Percentiles rank a stretch among this genome's conserved stretches.
phyloP scores from a whole-genome alignment of 2,888 invertebrate genomes.

The Eristalinus aeneus region DNA sequence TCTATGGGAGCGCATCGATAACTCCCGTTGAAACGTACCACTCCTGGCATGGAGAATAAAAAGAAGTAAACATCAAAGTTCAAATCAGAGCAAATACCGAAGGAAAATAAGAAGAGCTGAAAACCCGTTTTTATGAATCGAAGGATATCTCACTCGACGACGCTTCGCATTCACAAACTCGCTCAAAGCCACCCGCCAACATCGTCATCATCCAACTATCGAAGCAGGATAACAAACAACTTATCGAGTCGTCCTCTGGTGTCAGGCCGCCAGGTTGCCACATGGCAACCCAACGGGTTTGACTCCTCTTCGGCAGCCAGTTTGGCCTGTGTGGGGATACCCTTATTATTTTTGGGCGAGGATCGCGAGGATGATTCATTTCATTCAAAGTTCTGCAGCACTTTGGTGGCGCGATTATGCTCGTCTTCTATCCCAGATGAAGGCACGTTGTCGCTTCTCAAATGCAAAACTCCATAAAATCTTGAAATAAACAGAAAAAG shows the following conservation, averaged over 20 bases:
- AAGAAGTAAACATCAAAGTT: too few relatives aligned
- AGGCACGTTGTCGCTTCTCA: slow-evolving; percentile 57
- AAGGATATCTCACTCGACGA: slow-evolving; percentile 53
- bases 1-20: too few relatives aligned
- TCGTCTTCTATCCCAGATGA: slow-evolving; percentile 38
- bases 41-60: too few relatives aligned
- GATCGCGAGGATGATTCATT: background rate
- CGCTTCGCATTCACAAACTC: slow-evolving; percentile 39
- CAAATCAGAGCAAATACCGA: background rate
- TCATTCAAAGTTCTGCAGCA: slow-evolving; percentile 15
- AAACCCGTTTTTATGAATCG: slow-evolving; percentile 16
- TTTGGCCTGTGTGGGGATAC: slow-evolving; percentile 38
- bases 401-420: slow-evolving; percentile 2
- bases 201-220: slow-evolving; percentile 41
- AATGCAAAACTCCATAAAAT: slow-evolving; percentile 64
- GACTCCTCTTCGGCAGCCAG: slow-evolving; percentile 58
- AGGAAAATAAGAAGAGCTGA: background rate
- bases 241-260: slow-evolving; percentile 7
- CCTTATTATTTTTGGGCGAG: slow-evolving; percentile 31
- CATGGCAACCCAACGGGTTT: slow-evolving; percentile 64
- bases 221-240: slow-evolving; percentile 66
- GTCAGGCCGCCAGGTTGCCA: slow-evolving; percentile 8
- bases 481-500: slow-evolving; percentile 11
- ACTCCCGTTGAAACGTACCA: too few relatives aligned
- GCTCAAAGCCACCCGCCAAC: slow-evolving; percentile 51